Evolutionary conservation across 2,888 invertebrate species (phyloP).

Genomic region (Drosophila aldrichi): DNA sequence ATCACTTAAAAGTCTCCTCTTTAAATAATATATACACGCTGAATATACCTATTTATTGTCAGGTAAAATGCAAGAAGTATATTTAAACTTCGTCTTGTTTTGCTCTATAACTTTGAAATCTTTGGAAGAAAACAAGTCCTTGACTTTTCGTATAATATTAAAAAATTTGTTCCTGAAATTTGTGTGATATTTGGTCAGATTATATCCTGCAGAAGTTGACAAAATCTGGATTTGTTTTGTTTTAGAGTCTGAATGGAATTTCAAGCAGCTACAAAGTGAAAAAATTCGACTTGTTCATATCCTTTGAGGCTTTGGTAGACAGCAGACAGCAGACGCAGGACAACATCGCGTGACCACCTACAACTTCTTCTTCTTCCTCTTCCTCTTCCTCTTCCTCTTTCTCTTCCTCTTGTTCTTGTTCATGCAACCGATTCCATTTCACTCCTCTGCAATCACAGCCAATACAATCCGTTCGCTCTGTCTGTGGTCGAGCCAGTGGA

Average conservation of each 20-base stretch:
- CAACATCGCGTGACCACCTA: constrained; percentile 26
- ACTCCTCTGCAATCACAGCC: constrained; percentile 2
- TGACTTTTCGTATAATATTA: not conserved
- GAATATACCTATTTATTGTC: too few species aligned
- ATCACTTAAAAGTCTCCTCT: too few species aligned
- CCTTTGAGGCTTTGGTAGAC: constrained; percentile 38
- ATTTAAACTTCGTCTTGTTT: not conserved
- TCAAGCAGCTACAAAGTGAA: constrained; percentile 23
- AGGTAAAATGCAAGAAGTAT: not conserved
- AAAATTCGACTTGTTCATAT: constrained; percentile 18
- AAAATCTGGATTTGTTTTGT: not conserved
- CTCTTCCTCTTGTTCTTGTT: not conserved
- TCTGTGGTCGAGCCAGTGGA: constrained; percentile 40
- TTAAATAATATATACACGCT: too few species aligned
- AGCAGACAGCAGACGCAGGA: constrained; percentile 1
- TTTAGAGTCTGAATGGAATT: constrained; percentile 40
- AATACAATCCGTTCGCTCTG: constrained; percentile 7
- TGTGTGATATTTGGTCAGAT: constrained; percentile 58
- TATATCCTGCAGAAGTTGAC: constrained; percentile 17
- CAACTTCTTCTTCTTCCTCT: not conserved
- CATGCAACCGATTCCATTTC: not conserved
- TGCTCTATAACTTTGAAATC: too few species aligned
- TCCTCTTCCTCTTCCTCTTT: not conserved
- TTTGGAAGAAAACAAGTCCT: not conserved
- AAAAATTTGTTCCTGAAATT: constrained; percentile 52